Base-by-base conservation (phyloP, 2,113 vertebrate genomes). In the Gila orcuttii region DNA sequence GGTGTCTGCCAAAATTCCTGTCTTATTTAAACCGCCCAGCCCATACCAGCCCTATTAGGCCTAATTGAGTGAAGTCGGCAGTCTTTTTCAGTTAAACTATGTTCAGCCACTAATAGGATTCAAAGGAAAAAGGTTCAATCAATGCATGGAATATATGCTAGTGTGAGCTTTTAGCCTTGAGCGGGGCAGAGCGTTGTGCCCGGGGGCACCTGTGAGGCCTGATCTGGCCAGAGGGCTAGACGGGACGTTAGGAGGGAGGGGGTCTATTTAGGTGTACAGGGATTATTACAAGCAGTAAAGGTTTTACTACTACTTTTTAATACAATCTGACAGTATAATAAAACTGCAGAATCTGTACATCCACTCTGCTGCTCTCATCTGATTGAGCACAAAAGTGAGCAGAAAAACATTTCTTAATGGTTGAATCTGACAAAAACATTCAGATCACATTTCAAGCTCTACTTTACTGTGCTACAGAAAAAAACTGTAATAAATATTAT, bases 1-100 rank as follows among this genome's bases (percentile, higher is more conserved):
- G 95, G 94, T 95, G 92, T 96, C 95, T 97, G 94, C 94, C 94
- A 96, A 96, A 94, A 95, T 90, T 94, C 94, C 95, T 94, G 92
- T 85, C 89, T 93, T 93, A 91, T 96, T 97, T 96, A 96, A 97
- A 96, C 93, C 93, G 95, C 92, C 92, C 93, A 76, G 95, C 95
- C 93, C 95, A 96, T 96, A 95, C 95, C 94, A 95, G 93, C 94
- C 89, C 93, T 97, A 95, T 98, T 97, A 97, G 93, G 93, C 90
- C 92, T 96, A 98, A 98, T 96, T 96, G 96, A 97, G 95, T 95
- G 94, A 95, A 96, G 94, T 95, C 91, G 94, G 93, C 92, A 96
- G 94, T 95, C 95, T 96, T 96, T 96, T 95, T 96, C 94, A 96
- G 95, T 96, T 95, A 96, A 96, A 95, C 94, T 94, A 96, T 96